Conservation (phyloP, 2,888 invertebrate genomes). For the Nineta flava region DNA sequence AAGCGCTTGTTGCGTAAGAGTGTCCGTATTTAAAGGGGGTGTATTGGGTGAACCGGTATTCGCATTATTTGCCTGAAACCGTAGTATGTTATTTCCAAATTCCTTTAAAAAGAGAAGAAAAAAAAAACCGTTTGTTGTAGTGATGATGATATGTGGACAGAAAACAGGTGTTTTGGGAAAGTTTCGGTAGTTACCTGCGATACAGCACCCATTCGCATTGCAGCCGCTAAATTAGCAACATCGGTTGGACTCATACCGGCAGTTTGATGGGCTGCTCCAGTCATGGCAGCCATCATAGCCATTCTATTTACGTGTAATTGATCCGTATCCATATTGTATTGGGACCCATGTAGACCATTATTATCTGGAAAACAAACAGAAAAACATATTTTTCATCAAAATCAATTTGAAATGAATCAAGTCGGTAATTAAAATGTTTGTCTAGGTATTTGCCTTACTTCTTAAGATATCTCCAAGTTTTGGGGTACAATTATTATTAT, state of each 20-base stretch:
- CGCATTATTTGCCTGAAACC: constrained; percentile 27
- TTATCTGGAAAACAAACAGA: constrained; percentile 22
- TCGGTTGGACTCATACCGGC: constrained; percentile 18
- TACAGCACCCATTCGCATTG: constrained; percentile 46
- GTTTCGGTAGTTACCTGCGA: constrained; percentile 20
- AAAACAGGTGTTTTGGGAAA: neutral
- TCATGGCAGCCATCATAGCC: constrained; percentile 50
- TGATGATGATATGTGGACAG: neutral
- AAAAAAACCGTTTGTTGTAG: neutral
- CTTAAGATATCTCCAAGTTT: constrained; percentile 32
- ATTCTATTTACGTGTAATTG: constrained; percentile 41
- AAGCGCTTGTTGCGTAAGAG: constrained; percentile 37
- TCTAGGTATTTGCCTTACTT: constrained; percentile 20
- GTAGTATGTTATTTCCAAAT: neutral
- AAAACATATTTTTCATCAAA: neutral
- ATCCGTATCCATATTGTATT: constrained; percentile 43
- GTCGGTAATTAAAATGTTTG: neutral
- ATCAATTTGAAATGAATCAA: neutral
- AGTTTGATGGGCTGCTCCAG: constrained; percentile 47
- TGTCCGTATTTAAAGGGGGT: constrained; percentile 28
- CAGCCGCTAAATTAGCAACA: constrained; percentile 53
- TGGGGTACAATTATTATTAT: constrained; percentile 42
- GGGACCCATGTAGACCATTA: constrained; percentile 42
- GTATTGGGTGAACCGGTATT: constrained; percentile 29
- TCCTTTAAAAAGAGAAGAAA: constrained; percentile 2